Percentiles rank a stretch among this genome's conserved stretches.
Evolutionary conservation across 2,888 invertebrate species (phyloP).

Genomic region (Camptogramma bilineatum): DNA sequence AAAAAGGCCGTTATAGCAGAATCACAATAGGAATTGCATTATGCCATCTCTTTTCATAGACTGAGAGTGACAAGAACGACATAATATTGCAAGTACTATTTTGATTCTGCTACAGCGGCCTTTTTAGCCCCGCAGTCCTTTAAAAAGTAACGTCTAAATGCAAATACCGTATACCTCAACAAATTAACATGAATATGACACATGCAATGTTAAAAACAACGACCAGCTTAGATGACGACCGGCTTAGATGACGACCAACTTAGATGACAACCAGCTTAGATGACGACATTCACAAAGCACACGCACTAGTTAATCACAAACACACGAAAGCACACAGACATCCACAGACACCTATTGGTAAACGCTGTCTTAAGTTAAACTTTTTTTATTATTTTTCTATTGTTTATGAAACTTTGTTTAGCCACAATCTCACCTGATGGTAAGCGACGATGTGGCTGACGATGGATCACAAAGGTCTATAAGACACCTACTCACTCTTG

Average conservation of each 20-base stretch:
- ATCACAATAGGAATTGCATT: no score
- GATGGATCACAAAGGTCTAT: no score
- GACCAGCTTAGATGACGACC: neutral
- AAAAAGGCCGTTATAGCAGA: no score
- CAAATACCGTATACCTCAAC: neutral
- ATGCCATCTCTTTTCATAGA: no score
- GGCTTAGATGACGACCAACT: constrained; percentile 7
- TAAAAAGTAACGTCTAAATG: neutral
- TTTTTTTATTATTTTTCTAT: neutral
- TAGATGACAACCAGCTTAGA: constrained; percentile 2
- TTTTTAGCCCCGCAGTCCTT: no score
- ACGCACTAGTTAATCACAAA: constrained; percentile 8
- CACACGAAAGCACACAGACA: constrained; percentile 16
- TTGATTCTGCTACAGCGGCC: no score
- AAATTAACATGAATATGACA: constrained; percentile 5
- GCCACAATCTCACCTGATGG: no score
- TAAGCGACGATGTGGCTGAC: no score
- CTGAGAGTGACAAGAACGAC: no score
- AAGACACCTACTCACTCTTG: no score
- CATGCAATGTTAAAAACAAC: constrained; percentile 24
- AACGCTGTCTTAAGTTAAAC: constrained; percentile 2
- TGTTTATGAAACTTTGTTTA: no score
- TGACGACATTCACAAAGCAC: constrained; percentile 14
- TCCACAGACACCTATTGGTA: constrained; percentile 6
- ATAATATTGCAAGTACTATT: no score